These are phyloP conservation scores for Hypomecis punctinalis DNA, from an alignment of 2,888 invertebrate species.

Conservation along the genomic window DNA sequence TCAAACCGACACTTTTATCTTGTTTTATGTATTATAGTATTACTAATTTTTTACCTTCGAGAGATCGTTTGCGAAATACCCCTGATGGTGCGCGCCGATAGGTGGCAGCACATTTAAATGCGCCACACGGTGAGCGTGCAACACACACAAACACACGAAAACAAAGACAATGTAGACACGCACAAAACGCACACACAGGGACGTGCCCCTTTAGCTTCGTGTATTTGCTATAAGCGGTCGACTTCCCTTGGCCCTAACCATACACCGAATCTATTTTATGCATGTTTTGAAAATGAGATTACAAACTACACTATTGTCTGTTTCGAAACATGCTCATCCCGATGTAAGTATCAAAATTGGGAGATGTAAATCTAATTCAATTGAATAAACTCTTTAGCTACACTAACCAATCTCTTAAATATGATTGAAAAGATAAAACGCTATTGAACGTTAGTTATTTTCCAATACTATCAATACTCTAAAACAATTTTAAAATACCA, in stretches of 20 bases:
- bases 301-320: conserved; percentile 67
- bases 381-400: conserved; percentile 57
- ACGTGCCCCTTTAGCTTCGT: conserved; percentile 77
- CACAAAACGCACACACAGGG: conserved; percentile 83
- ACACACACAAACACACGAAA: conserved; percentile 86
- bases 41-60: conserved; percentile 93
- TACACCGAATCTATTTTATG: conserved; percentile 40
- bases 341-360: conserved; percentile 65
- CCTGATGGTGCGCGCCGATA: conserved; percentile 87
- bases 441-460: conserved; percentile 57
- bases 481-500: conserved; percentile 54
- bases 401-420: conserved; percentile 57
- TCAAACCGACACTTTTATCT: conserved; percentile 73
- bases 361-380: conserved; percentile 64
- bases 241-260: conserved; percentile 40
- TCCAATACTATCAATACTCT: conserved; percentile 62
- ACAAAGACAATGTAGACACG: conserved; percentile 85
- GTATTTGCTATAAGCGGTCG: conserved; percentile 82
- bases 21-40: conserved; percentile 70
- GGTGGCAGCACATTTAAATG: conserved; percentile 80
- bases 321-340: conserved; percentile 77
- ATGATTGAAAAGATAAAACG: conserved; percentile 64
- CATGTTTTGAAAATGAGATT: conserved; percentile 55
- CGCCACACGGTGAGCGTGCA: conserved; percentile 86
- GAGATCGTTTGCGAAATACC: conserved; percentile 98